These are phyloP conservation scores for Triplophysa dalaica DNA, from an alignment of 2,113 vertebrate species.

Conservation along the genomic window DNA sequence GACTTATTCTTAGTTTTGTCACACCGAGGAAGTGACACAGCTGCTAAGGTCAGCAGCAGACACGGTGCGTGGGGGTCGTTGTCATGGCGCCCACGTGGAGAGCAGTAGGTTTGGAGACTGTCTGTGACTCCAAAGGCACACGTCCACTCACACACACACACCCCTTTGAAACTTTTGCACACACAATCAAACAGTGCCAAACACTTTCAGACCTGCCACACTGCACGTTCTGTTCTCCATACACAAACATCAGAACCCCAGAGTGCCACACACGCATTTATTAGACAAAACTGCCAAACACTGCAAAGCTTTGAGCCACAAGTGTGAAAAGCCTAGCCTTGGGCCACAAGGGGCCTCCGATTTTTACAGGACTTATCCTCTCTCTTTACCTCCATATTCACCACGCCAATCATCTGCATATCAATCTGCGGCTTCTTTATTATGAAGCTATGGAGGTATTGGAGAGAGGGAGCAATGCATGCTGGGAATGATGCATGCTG, in stretches of 20 bases:
- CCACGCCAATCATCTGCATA: slow-evolving; percentile 74
- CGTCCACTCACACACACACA: neutral
- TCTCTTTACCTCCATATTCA: slow-evolving; percentile 63
- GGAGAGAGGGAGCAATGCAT: slow-evolving; percentile 73
- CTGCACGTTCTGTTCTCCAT: slow-evolving; percentile 19
- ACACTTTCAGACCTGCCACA: neutral
- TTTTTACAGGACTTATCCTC: slow-evolving; percentile 34
- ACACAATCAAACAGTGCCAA: slow-evolving; percentile 15
- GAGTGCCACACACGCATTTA: slow-evolving; percentile 19
- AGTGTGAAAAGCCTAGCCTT: slow-evolving; percentile 28
- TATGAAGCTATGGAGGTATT: slow-evolving; percentile 65
- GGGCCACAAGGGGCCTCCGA: slow-evolving; percentile 30
- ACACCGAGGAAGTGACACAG: slow-evolving; percentile 74
- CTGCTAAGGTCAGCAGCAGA: slow-evolving; percentile 74
- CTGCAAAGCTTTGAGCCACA: neutral
- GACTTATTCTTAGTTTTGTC: slow-evolving; percentile 66
- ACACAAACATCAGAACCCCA: slow-evolving; percentile 14
- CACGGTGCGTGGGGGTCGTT: slow-evolving; percentile 66
- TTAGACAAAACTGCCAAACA: slow-evolving; percentile 18
- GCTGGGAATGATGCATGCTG: slow-evolving; percentile 72
- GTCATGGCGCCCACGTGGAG: slow-evolving; percentile 59
- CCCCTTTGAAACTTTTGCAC: neutral
- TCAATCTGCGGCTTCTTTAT: slow-evolving; percentile 67
- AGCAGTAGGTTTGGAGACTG: slow-evolving; percentile 60
- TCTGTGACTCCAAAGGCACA: slow-evolving; percentile 27